These are phyloP conservation scores for Remorina albescens DNA, from an alignment of 2,797 vertebrate genomes.

Conservation along the genomic window DNA sequence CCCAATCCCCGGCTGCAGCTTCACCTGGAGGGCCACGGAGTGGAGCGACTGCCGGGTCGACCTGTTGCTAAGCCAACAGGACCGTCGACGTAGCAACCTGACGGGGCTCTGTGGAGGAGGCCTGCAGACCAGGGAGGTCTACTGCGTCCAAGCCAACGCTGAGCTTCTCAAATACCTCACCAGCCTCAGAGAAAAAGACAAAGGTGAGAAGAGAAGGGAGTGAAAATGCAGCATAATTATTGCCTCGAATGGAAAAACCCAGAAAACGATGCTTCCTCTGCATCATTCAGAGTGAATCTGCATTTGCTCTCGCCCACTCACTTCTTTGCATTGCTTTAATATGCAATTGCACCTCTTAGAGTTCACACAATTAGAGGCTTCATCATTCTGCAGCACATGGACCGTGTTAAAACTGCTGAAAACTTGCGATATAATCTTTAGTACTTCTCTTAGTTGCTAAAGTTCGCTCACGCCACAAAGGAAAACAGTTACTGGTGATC, in stretches of 20 bases:
- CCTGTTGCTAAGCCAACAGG: conserved; percentile 93
- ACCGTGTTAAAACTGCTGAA: conserved; percentile 13
- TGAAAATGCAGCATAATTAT: neutral
- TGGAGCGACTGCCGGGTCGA: conserved; percentile 96
- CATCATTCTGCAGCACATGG: conserved; percentile 8
- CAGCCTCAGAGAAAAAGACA: conserved; percentile 87
- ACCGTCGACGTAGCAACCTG: conserved; percentile 92
- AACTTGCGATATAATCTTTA: conserved; percentile 12
- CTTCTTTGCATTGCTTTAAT: conserved; percentile 14
- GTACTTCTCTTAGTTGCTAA: conserved; percentile 1
- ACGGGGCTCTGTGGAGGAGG: conserved; percentile 94
- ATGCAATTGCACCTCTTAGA: too few relatives aligned
- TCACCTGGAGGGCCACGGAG: conserved; percentile 92
- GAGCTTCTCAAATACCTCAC: conserved; percentile 88
- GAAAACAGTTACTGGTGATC: neutral
- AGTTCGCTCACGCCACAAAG: neutral
- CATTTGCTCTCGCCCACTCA: neutral
- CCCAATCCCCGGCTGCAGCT: conserved; percentile 85
- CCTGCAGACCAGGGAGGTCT: conserved; percentile 90
- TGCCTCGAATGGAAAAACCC: neutral
- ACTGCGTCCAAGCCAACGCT: conserved; percentile 91
- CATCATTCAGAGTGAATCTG: too few relatives aligned
- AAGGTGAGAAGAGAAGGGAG: conserved; percentile 59
- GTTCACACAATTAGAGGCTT: neutral
- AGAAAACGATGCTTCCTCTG: neutral